phyloP scores from a whole-genome alignment of 2,888 invertebrate genomes.

The Barypeithes pellucidus region DNA sequence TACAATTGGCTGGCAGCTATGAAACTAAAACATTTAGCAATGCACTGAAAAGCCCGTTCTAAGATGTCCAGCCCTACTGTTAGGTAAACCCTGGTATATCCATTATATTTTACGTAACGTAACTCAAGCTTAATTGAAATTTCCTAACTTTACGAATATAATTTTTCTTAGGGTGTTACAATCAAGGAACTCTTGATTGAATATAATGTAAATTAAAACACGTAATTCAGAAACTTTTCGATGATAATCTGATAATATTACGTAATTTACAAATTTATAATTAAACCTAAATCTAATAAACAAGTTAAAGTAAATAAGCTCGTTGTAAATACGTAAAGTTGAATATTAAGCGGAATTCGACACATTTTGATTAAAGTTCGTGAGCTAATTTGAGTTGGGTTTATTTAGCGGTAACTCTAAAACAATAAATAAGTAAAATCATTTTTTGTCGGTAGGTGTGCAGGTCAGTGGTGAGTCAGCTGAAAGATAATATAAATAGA shows the following conservation, averaged over 20 bases:
- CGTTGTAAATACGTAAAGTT: background rate
- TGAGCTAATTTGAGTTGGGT: background rate
- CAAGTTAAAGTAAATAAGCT: background rate
- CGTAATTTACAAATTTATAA: background rate
- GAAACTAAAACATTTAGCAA: too few species aligned
- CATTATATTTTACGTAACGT: too few species aligned
- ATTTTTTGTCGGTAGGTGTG: background rate
- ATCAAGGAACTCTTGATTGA: background rate
- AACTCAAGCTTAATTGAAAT: too few species aligned
- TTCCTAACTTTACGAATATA: too few species aligned
- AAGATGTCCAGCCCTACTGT: too few species aligned
- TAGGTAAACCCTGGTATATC: too few species aligned
- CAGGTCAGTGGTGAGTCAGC: too few species aligned
- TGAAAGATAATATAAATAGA: too few species aligned
- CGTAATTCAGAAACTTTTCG: background rate
- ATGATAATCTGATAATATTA: too few species aligned
- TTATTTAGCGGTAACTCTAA: background rate
- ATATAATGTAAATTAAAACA: conserved; percentile 1
- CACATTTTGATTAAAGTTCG: background rate
- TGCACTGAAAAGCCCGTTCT: too few species aligned
- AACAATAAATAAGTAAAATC: background rate
- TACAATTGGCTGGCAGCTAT: too few species aligned
- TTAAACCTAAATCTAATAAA: background rate
- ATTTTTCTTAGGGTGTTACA: too few species aligned
- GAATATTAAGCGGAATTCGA: background rate